Conservation (phyloP, 2,113 vertebrate species). For the Perca fluviatilis region DNA sequence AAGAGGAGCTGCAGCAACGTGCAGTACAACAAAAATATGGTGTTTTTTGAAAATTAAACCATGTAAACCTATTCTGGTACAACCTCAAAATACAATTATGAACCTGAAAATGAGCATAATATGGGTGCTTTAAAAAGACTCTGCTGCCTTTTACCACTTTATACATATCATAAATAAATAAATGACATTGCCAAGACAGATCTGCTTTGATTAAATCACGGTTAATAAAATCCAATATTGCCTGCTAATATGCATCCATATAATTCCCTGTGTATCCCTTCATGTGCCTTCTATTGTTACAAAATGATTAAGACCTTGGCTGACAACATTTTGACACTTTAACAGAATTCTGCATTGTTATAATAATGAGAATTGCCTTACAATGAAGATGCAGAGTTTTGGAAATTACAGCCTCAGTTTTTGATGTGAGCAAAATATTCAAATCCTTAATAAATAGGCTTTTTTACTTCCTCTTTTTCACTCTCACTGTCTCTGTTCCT, state of each 20-base stretch:
- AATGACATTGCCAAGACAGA: background rate
- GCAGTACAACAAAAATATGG: too few species aligned
- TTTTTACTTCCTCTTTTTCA: conserved; percentile 4
- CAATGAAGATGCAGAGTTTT: conserved; percentile 15
- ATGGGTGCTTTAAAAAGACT: background rate
- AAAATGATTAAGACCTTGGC: conserved; percentile 52
- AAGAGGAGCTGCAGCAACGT: too few species aligned
- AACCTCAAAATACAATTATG: too few species aligned
- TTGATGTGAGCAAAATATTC: conserved; percentile 2
- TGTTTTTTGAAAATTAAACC: too few species aligned
- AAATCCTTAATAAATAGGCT: background rate
- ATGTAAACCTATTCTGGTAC: too few species aligned
- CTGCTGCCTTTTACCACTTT: background rate
- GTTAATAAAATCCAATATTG: conserved; percentile 40
- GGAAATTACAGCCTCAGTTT: conserved; percentile 30
- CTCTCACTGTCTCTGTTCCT: background rate
- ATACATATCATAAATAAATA: conserved; percentile 1
- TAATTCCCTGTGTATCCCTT: background rate
- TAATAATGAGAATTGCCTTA: conserved; percentile 25
- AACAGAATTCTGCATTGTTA: conserved; percentile 32
- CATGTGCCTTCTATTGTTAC: conserved; percentile 29
- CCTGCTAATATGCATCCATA: background rate
- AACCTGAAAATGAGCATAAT: too few species aligned
- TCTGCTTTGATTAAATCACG: conserved; percentile 35
- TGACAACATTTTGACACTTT: conserved; percentile 51